A percentile compares a stretch with the other conserved stretches of the same genome.
Conservation (phyloP, 2,888 invertebrate species). For the Drosophila villosipedis region DNA sequence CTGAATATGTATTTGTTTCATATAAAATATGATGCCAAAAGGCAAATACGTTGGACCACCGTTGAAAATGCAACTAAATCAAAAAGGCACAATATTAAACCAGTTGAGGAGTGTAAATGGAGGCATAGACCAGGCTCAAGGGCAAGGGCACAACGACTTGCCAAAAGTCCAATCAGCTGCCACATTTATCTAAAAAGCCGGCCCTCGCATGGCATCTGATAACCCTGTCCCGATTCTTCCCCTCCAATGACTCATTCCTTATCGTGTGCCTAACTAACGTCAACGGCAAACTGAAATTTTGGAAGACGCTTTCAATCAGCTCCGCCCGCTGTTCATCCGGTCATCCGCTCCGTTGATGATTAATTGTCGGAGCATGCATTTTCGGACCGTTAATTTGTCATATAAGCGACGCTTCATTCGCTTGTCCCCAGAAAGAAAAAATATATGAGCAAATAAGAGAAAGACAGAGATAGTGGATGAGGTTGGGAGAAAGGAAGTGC, state of each 20-base stretch:
- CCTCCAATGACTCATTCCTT: background rate
- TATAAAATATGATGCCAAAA: constrained; percentile 56
- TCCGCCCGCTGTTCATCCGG: constrained; percentile 12
- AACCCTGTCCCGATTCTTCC: background rate
- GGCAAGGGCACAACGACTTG: constrained; percentile 17
- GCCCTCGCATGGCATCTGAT: background rate
- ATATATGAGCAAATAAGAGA: background rate
- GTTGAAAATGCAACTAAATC: constrained; percentile 46
- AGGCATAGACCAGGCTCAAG: background rate
- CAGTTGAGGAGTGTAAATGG: background rate
- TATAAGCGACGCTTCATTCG: constrained; percentile 59
- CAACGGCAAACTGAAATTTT: constrained; percentile 40
- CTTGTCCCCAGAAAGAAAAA: constrained; percentile 33
- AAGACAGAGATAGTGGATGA: background rate
- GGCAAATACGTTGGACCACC: constrained; percentile 32
- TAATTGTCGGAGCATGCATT: constrained; percentile 73
- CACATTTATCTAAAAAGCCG: constrained; percentile 51
- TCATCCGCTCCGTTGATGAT: constrained; percentile 53
- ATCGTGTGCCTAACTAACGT: constrained; percentile 19
- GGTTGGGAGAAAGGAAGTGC: constrained; percentile 25
- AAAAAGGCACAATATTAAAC: constrained; percentile 11
- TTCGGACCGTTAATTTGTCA: constrained; percentile 80
- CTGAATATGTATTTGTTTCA: constrained; percentile 6
- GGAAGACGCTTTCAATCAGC: constrained; percentile 68
- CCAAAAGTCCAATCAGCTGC: constrained; percentile 60